Evolutionary conservation across 2,113 vertebrate genomes (phyloP), one percentile per base, ranked within the genome.

Genomic region (Leptobrachium ailaonicum): DNA sequence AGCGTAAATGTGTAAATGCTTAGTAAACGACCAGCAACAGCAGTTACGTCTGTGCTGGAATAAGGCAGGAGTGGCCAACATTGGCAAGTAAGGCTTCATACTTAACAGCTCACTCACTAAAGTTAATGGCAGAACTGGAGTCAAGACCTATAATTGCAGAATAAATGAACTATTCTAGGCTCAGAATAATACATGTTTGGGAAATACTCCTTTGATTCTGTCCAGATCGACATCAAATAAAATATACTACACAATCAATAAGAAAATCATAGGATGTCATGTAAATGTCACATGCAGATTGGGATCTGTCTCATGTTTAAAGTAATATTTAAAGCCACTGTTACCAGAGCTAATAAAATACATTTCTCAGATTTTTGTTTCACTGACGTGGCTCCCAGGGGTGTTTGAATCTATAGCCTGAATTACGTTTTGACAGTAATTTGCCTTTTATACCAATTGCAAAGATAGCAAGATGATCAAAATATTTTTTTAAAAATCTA

Each of bases 201-300:
- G 20, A 32, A 32, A 50, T 50, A 5, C 8, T 50, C 8, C 47
- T 50, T 50, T 50, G 47, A 5, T 50, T 50, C 47, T 50, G 47
- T 50, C 4, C 8, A 8, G 47, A 54, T 66, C 41, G 3, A 50
- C 44, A 41, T 44, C 44, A 67, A 76, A 53, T 32, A 20, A 54
- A n/a, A 50, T 10, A 50, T 41, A 2, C 11, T 40, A 43, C 11
- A 41, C 56, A 76, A 76, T 68, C 64, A 62, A 68, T 76, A 5
- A 40, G 47, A 42, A 67, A 76, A 56, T 20, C 64, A 43, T 4
- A 53, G 13, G n/a, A 42, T 11, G 7, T 3, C 66, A 68, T 32
- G 40, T 68, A 56, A 76, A 76, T 75, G 63, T 66, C 74, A 76
- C 40, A 11, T 14, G 2, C 50, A 41, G 8, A 58, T 50, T 32